Percentiles rank a stretch among this genome's conserved stretches.
Conservation (phyloP, 2,888 invertebrate genomes). For the Melolontha melolontha region DNA sequence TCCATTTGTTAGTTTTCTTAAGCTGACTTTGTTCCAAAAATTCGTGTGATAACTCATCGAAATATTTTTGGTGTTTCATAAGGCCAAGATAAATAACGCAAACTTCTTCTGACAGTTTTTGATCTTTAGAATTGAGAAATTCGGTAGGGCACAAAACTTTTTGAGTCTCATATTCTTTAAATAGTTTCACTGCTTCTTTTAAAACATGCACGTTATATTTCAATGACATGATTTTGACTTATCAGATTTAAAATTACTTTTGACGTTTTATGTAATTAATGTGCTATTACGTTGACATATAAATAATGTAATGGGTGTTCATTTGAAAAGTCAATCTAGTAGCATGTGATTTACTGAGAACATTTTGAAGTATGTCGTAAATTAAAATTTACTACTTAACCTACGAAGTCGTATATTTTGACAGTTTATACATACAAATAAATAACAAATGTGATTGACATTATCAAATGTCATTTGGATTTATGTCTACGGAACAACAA, state of each 20-base stretch:
- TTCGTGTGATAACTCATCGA: conserved; percentile 50
- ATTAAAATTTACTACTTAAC: too few relatives aligned
- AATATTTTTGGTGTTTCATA: conserved; percentile 53
- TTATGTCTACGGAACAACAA: too few relatives aligned
- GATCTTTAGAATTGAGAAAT: conserved; percentile 36
- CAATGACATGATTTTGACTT: conserved; percentile 18
- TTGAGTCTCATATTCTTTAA: conserved; percentile 42
- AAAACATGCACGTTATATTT: conserved; percentile 30
- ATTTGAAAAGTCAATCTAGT: too few relatives aligned
- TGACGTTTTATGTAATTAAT: conserved; percentile 15
- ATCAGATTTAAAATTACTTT: conserved; percentile 1
- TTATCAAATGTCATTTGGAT: too few relatives aligned
- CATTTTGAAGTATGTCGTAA: too few relatives aligned
- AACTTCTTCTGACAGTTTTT: conserved; percentile 38
- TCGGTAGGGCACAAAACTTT: conserved; percentile 35
- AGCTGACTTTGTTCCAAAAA: conserved; percentile 49
- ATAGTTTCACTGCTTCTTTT: conserved; percentile 39
- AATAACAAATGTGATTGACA: too few relatives aligned
- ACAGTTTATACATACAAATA: too few relatives aligned
- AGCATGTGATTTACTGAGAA: too few relatives aligned
- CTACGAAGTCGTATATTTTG: too few relatives aligned
- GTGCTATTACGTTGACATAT: conserved; percentile 1
- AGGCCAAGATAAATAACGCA: conserved; percentile 48
- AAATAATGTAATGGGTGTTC: too few relatives aligned
- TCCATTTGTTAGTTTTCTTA: conserved; percentile 48